phyloP scores from a whole-genome alignment of 2,113 vertebrate species.

The Rhinolophus sinicus region DNA sequence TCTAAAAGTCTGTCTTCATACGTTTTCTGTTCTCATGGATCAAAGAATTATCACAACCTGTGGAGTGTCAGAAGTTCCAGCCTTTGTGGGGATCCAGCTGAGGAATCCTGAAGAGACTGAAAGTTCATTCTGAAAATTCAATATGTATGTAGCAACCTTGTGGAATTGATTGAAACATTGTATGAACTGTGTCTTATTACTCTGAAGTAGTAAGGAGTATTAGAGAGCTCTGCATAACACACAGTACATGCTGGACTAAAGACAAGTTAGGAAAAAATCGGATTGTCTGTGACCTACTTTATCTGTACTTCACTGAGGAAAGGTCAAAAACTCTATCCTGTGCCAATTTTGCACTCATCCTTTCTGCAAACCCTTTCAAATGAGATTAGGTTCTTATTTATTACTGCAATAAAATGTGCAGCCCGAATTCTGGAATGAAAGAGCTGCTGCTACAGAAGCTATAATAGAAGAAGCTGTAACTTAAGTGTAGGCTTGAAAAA shows the following conservation, averaged over 20 bases:
- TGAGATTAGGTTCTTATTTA: conserved; percentile 73
- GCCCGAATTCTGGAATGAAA: conserved; percentile 63
- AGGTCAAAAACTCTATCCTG: conserved; percentile 37
- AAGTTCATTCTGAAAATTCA: conserved; percentile 46
- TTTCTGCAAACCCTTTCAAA: conserved; percentile 66
- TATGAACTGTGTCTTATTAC: background rate
- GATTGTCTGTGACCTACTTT: background rate
- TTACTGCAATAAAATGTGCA: conserved; percentile 70
- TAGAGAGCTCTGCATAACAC: conserved; percentile 15
- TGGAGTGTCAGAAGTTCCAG: background rate
- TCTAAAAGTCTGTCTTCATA: background rate
- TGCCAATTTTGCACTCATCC: conserved; percentile 43
- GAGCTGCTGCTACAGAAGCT: conserved; percentile 40
- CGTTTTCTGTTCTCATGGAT: background rate
- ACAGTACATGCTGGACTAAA: conserved; percentile 19
- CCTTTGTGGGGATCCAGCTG: background rate
- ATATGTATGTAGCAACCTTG: background rate
- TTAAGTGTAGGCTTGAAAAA: conserved; percentile 68
- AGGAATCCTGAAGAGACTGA: conserved; percentile 11
- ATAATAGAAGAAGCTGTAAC: conserved; percentile 59
- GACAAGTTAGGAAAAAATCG: conserved; percentile 30
- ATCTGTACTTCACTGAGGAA: conserved; percentile 30
- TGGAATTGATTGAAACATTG: conserved; percentile 27
- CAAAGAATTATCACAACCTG: background rate
- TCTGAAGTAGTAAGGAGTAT: conserved; percentile 27